Conservation (phyloP, 2,888 invertebrate species). For the Caenorhabditis sp. region DNA sequence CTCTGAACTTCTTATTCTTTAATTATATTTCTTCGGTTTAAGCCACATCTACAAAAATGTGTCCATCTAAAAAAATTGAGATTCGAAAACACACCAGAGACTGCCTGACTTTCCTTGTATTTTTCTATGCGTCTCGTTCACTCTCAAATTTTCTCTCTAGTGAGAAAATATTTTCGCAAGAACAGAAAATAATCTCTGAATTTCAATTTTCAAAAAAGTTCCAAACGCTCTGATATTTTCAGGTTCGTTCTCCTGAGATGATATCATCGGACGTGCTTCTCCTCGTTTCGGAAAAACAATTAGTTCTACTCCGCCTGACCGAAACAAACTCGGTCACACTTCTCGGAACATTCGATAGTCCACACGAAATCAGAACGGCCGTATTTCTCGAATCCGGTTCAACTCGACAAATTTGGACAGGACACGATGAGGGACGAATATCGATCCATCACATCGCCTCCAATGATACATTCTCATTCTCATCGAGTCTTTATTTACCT, state of each 20-base stretch:
- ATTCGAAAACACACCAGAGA: no score
- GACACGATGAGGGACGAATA: slow-evolving; percentile 83
- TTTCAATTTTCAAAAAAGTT: not conserved
- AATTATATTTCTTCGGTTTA: no score
- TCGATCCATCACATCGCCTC: slow-evolving; percentile 81
- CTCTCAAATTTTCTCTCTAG: no score
- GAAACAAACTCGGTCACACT: slow-evolving; percentile 44
- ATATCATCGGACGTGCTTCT: slow-evolving; percentile 38
- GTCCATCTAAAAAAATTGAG: no score
- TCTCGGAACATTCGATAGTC: slow-evolving; percentile 34
- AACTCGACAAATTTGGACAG: slow-evolving; percentile 79
- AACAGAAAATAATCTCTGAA: not conserved
- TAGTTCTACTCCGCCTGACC: slow-evolving; percentile 28
- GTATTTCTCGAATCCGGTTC: slow-evolving; percentile 18
- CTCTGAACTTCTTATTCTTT: no score
- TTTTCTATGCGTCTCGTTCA: no score
- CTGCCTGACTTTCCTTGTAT: no score
- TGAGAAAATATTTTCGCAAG: no score
- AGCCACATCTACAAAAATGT: no score
- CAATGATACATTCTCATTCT: slow-evolving; percentile 76
- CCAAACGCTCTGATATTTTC: no score
- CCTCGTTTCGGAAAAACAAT: slow-evolving; percentile 36
- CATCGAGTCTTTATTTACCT: slow-evolving; percentile 77
- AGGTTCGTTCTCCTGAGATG: slow-evolving; percentile 47
- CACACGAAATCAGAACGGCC: slow-evolving; percentile 29